Base-by-base conservation (phyloP, 1,140 invertebrate species). In the Drosophila parvula region DNA sequence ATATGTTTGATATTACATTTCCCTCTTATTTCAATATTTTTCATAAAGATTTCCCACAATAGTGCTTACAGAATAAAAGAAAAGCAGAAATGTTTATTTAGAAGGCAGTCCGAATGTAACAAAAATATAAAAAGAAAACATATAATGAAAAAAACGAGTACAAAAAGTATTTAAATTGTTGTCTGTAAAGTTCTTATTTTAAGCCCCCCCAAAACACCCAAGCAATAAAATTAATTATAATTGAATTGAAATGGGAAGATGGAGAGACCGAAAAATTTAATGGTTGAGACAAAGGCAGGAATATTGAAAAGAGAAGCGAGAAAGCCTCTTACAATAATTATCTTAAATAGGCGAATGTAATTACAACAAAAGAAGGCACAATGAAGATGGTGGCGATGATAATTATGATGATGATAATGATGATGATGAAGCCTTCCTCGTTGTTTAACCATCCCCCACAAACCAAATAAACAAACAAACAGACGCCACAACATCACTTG, bases 401-500 rank as follows among this genome's bases (percentile, higher is more conserved):
- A 36, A 53, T 41, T 48, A 38, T 38, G 12, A 34, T 38, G n/a
- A 18, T 51, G 51, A 53, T 50, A 51, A 34, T 4, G 45, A 45
- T 48, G 45, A 48, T 28, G 27, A 48, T 45, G 57, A 22, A 22
- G 22, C 11, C 51, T 38, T 36, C n/a, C 45, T 32, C 30, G 16
- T 27, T 51, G 22, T 16, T 44, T 5, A 50, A 28, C 61, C 47
- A 30, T 48, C 61, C 62, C 47, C 43, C 61, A 61, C 61, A 61
- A 79, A 64, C 79, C 79, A 69, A 63, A 67, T 73, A 86, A 67
- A 64, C 76, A 86, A 85, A 78, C 74, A 78, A 73, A 88, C 63
- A 88, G 80, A 88, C 80, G 78, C 80, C 78, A 64, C 69, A 43
- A 68, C 47, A 55, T 40, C 84, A 84, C 84, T 88, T 78, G 84